Evolutionary conservation across 2,113 vertebrate genomes (phyloP), one percentile per base, ranked within the genome.

Genomic region (Cochlearius cochlearius): DNA sequence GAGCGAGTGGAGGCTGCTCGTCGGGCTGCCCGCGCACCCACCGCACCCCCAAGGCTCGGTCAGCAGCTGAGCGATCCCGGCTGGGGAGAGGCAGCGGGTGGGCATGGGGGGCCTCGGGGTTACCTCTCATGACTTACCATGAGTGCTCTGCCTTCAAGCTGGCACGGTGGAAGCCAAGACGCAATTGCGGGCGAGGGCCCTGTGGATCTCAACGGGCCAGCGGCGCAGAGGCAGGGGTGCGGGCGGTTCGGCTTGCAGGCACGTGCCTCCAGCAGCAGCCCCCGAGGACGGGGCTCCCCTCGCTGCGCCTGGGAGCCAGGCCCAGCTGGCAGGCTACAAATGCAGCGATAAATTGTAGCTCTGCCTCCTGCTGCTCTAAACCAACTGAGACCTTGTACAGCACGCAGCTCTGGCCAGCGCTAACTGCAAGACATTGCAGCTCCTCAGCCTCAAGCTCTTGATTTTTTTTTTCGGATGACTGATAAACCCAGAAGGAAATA

Each of bases 401-500:
- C 59, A 26, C 0, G 25, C 50, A 58, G 88, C 81, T 86, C 86
- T n/a, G 71, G 41, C 32, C 84, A 74, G 45, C 3, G 1, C 4
- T 32, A 56, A 62, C 56, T 27, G 25, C 15, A 63, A 80, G 43
- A 36, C 82, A 76, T 4, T 9, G 60, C 62, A 89, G 66, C 69
- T 95, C 73, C 38, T 72, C 66, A 68, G 79, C 36, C 64, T 80
- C 49, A 60, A 85, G 74, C 56, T 90, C 41, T 50, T 32, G 1
- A 3, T 19, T 34, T 64, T 73, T 38, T 45, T 45, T 81, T 58
- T 49, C n/a, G 8, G 47, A 86, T 94, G 95, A 66, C 50, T 73
- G 90, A 66, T 78, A 91, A 84, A 75, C 45, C 64, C 69, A 36
- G 73, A 85, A 89, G 77, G 83, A 89, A 91, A 86, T 60, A 47